A percentile compares a stretch with the other conserved stretches of the same genome.
phyloP scores from a whole-genome alignment of 2,113 vertebrate genomes.

The Acrocephalus kingi region DNA sequence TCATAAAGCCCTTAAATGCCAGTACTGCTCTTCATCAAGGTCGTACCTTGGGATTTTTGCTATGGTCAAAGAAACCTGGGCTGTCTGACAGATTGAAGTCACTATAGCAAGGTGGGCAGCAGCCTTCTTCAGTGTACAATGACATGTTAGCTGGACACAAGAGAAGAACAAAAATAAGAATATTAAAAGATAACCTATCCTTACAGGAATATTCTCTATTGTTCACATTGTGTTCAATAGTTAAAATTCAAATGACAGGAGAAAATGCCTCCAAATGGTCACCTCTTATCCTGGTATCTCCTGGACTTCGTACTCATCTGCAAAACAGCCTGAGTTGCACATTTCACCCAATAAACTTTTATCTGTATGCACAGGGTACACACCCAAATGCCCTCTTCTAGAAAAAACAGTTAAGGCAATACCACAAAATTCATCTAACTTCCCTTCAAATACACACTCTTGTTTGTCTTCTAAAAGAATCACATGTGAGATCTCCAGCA shows the following conservation, averaged over 20 bases:
- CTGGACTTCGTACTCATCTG: slow-evolving; percentile 70
- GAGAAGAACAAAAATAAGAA: not conserved
- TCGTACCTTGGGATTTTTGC: slow-evolving; percentile 59
- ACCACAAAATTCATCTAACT: not conserved
- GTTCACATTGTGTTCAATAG: not conserved
- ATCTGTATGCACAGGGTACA: slow-evolving; percentile 74
- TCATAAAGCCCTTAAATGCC: not conserved
- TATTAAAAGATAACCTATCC: not conserved
- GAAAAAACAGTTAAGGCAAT: not conserved
- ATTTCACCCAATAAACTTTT: slow-evolving; percentile 59
- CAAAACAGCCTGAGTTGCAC: slow-evolving; percentile 61
- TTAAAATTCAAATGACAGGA: not conserved
- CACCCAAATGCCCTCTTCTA: slow-evolving; percentile 72
- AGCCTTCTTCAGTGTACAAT: slow-evolving; percentile 60
- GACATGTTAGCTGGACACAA: slow-evolving; percentile 56
- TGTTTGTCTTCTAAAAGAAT: not conserved
- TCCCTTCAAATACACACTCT: not conserved
- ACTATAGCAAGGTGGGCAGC: slow-evolving; percentile 77
- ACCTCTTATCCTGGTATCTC: slow-evolving; percentile 52
- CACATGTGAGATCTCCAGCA: not conserved
- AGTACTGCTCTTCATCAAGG: not conserved
- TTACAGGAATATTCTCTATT: not conserved
- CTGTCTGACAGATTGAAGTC: not conserved
- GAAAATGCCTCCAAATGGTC: not conserved
- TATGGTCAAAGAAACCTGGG: slow-evolving; percentile 80